Conservation (phyloP, 2,797 vertebrate species). For the Hybognathus amarus region DNA sequence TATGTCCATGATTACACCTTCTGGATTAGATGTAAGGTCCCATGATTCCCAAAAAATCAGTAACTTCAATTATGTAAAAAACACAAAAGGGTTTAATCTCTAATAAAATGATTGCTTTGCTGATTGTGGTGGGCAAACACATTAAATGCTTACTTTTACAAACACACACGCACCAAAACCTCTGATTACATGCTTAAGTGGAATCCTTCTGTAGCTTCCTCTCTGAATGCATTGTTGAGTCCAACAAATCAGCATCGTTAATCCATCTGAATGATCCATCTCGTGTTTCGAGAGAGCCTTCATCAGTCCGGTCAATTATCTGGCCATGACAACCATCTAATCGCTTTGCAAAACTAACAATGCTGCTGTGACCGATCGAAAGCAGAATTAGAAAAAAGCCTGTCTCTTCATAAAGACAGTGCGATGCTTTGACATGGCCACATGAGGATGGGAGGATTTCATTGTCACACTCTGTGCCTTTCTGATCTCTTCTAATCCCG, state of each 20-base stretch:
- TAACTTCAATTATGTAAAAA: not conserved
- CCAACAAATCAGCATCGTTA: conserved; percentile 29
- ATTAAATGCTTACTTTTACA: conserved; percentile 10
- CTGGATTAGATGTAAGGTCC: not conserved
- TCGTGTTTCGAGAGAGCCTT: conserved; percentile 1
- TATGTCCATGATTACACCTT: not conserved
- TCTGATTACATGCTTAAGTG: conserved; percentile 39
- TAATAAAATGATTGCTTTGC: not conserved
- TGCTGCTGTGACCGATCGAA: not conserved
- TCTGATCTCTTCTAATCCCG: conserved; percentile 48
- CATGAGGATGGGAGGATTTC: conserved; percentile 33
- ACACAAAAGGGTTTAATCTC: not conserved
- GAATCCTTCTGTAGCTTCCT: conserved; percentile 1
- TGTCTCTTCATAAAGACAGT: not conserved
- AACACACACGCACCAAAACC: not conserved
- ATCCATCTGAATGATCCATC: conserved; percentile 20
- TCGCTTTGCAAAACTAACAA: not conserved
- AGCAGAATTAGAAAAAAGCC: not conserved
- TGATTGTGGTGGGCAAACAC: conserved; percentile 1
- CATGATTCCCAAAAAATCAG: conserved; percentile 1
- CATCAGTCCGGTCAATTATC: conserved; percentile 14
- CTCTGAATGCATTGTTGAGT: not conserved
- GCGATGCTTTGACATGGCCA: not conserved
- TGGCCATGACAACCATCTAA: conserved; percentile 3
- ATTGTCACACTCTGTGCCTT: conserved; percentile 35